A percentile compares a stretch with the other conserved stretches of the same genome.
phyloP scores from a whole-genome alignment of 2,797 vertebrate genomes.

The Aulostomus chinensis region DNA sequence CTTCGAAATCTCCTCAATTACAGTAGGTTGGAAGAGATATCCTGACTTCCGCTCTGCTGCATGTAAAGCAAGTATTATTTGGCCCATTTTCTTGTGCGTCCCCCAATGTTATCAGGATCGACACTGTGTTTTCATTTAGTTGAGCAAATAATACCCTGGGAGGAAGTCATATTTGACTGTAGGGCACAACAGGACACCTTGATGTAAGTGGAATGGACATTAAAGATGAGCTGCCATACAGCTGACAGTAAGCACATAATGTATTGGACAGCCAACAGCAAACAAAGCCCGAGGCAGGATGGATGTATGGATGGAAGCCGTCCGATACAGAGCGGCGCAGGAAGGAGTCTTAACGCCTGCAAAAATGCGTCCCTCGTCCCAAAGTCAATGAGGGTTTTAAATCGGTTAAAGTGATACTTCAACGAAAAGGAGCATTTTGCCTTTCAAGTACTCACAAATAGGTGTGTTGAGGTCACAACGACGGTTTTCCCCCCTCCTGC shows the following conservation, averaged over 20 bases:
- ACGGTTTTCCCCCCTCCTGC: too few species aligned
- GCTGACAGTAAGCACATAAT: slow-evolving; percentile 52
- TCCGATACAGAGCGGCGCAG: too few species aligned
- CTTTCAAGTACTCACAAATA: too few species aligned
- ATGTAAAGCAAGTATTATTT: slow-evolving; percentile 62
- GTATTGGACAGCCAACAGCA: slow-evolving; percentile 43
- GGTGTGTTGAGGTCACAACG: too few species aligned
- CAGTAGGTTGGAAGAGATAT: slow-evolving; percentile 60
- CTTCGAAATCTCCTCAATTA: slow-evolving; percentile 72
- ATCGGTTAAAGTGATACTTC: too few species aligned
- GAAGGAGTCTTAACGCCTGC: too few species aligned
- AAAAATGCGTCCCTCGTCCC: too few species aligned
- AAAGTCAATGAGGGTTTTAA: too few species aligned
- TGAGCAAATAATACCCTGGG: slow-evolving; percentile 53
- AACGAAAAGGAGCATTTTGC: too few species aligned
- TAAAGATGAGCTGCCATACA: slow-evolving; percentile 26
- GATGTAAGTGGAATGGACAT: slow-evolving; percentile 60
- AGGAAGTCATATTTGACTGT: slow-evolving; percentile 46
- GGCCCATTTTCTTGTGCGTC: slow-evolving; percentile 37
- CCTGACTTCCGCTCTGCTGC: slow-evolving; percentile 57
- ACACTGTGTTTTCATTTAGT: slow-evolving; percentile 58
- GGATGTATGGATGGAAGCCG: slow-evolving; percentile 33
- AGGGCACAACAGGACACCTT: slow-evolving; percentile 34
- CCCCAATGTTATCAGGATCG: slow-evolving; percentile 59
- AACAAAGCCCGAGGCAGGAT: slow-evolving; percentile 47